Percentiles rank a stretch among this genome's conserved stretches.
phyloP scores from a whole-genome alignment of 92 coral and sea anemone species.

The Isaurus tuberculatus region DNA sequence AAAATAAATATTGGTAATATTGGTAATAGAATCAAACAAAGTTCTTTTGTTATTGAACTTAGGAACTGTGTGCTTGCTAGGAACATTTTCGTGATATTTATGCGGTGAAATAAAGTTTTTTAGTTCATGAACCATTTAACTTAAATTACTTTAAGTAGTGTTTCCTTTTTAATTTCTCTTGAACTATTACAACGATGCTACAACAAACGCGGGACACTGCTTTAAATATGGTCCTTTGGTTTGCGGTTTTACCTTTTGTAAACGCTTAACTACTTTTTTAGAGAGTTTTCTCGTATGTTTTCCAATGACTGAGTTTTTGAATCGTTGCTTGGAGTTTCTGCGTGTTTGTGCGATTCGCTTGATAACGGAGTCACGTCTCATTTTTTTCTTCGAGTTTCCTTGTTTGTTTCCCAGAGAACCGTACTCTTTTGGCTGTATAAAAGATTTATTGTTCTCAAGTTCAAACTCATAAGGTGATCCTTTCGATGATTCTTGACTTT shows the following conservation, averaged over 20 bases:
- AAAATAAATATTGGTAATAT: too few relatives aligned
- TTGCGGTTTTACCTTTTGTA: slow-evolving; percentile 17
- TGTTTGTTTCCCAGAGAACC: slow-evolving; percentile 33
- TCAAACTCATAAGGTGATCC: background rate
- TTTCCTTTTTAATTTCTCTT: too few relatives aligned
- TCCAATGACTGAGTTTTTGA: slow-evolving; percentile 30
- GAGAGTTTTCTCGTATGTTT: slow-evolving; percentile 28
- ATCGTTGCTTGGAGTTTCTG: slow-evolving; percentile 15
- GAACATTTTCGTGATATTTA: too few relatives aligned
- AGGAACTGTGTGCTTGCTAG: too few relatives aligned
- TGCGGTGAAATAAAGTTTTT: too few relatives aligned
- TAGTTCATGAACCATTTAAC: too few relatives aligned
- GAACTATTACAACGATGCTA: slow-evolving; percentile 6
- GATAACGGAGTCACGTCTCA: background rate
- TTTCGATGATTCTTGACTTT: background rate
- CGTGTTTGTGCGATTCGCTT: slow-evolving; percentile 22
- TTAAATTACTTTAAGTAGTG: too few relatives aligned
- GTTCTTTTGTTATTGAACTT: too few relatives aligned
- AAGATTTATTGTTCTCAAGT: slow-evolving; percentile 13
- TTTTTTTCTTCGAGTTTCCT: background rate
- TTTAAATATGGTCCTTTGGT: background rate
- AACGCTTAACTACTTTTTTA: slow-evolving; percentile 22
- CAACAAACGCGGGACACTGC: slow-evolving; percentile 7
- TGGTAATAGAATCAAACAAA: too few relatives aligned
- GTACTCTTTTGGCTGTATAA: slow-evolving; percentile 1